Evolutionary conservation across 2,888 invertebrate species (phyloP), one percentile per base, ranked within the genome.

Genomic region (Maniola hyperantus): DNA sequence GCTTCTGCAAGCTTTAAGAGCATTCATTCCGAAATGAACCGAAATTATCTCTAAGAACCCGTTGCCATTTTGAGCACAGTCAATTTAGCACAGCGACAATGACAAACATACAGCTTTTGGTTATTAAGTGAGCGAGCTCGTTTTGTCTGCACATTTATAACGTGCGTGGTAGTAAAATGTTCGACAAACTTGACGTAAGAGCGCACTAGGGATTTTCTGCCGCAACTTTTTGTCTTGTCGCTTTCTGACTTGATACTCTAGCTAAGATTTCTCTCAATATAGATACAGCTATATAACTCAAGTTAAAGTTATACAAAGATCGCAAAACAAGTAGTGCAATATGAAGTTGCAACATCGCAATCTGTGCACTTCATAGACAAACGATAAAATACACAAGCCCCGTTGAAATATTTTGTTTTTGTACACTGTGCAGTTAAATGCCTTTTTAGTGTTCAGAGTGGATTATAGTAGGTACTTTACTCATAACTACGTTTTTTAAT

Each of bases 61-160:
- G 50, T 54, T 61, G 61, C 64, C 64, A 70, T 65, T 68, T 65
- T 65, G 64, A 55, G 58, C 64, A 62, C 67, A 67, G 64, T 65
- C 72, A 68, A 72, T 72, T 73, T 71, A 68, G 63, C 66, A 65
- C 50, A 62, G 60, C 65, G 73, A 73, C 73, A 73, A 71, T 72
- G 73, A 73, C 70, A 67, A 73, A 73, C 72, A 70, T 72, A 70
- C 68, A 62, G 67, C 69, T 65, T 68, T 65, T 53, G 60, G 64
- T 71, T 72, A 71, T 71, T 65, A 63, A 69, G 69, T 69, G 72
- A 58, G 53, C 51, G 69, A 58, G 36, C 55, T 76, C 77, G 75
- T 78, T 82, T 81, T 81, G 81, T 83, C 80, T 81, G 75, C 75
- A 77, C 78, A 81, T 83, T 82, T 81, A 81, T 81, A 77, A 82